A percentile compares a stretch with the other conserved stretches of the same genome.
These are phyloP conservation scores for Chaetodon auriga DNA, from an alignment of 2,113 vertebrate species.

Conservation along the genomic window DNA sequence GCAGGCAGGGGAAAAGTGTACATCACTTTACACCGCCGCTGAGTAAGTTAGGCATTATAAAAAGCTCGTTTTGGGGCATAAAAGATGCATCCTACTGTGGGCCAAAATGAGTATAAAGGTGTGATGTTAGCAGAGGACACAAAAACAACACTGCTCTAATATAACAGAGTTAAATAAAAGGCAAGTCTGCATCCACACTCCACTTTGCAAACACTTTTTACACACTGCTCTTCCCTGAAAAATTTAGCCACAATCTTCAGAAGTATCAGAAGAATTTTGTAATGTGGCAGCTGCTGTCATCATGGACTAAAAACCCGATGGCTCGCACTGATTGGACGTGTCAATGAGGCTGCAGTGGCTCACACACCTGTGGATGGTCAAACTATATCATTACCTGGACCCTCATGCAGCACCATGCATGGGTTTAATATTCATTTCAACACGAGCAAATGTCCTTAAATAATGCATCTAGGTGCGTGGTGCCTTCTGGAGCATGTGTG, in stretches of 20 bases:
- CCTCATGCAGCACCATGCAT: conserved; percentile 14
- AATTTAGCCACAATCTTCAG: not conserved
- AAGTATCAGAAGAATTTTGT: not conserved
- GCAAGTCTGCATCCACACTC: not conserved
- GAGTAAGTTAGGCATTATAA: not conserved
- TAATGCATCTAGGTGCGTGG: not conserved
- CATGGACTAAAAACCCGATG: not conserved
- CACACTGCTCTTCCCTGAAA: not conserved
- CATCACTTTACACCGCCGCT: not conserved
- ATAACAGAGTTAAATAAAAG: too few relatives aligned
- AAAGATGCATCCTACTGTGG: too few relatives aligned
- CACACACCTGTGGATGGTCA: conserved; percentile 35
- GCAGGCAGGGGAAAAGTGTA: not conserved
- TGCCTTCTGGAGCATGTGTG: not conserved
- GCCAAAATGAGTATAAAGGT: not conserved
- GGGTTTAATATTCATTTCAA: conserved; percentile 5
- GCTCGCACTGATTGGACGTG: conserved; percentile 4
- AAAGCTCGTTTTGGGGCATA: not conserved
- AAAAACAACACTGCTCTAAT: too few relatives aligned
- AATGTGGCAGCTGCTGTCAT: not conserved
- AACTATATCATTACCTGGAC: not conserved
- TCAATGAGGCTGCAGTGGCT: not conserved
- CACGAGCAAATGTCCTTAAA: not conserved
- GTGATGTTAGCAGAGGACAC: not conserved
- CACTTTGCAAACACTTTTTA: not conserved